Evolutionary conservation across 2,888 invertebrate species (phyloP).

Genomic region (Nemoura dubitans): DNA sequence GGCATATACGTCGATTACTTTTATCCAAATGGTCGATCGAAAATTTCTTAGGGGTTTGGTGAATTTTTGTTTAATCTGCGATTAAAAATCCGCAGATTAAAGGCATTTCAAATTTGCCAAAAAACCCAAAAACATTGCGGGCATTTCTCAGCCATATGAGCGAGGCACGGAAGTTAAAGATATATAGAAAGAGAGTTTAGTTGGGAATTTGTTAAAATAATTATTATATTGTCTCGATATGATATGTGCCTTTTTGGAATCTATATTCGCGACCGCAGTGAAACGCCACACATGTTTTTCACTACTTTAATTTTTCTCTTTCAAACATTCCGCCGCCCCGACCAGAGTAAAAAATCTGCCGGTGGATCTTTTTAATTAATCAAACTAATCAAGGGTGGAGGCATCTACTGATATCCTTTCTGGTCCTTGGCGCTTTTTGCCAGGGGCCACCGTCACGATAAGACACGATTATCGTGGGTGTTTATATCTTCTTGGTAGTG

Average conservation of each 20-base stretch:
- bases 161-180: constrained; percentile 47
- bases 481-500: constrained; percentile 22
- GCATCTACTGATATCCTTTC: constrained; percentile 23
- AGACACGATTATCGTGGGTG: not conserved
- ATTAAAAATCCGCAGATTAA: not conserved
- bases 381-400: constrained; percentile 19
- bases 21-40: constrained; percentile 3
- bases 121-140: not conserved
- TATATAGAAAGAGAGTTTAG: constrained; percentile 47
- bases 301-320: constrained; percentile 7
- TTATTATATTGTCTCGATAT: constrained; percentile 43
- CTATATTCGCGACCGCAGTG: not conserved
- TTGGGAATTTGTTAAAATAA: constrained; percentile 48
- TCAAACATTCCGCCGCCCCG: not conserved
- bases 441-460: not conserved
- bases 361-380: not conserved
- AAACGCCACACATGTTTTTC: not conserved
- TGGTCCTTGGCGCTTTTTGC: not conserved
- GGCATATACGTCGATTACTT: constrained; percentile 31
- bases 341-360: not conserved
- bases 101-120: not conserved
- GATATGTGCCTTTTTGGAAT: constrained; percentile 48
- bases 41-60: not conserved
- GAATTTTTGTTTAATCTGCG: not conserved
- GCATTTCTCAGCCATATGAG: not conserved